A percentile compares a stretch with the other conserved stretches of the same genome.
Conservation (phyloP, 2,113 vertebrate genomes). For the Caranx ignobilis region DNA sequence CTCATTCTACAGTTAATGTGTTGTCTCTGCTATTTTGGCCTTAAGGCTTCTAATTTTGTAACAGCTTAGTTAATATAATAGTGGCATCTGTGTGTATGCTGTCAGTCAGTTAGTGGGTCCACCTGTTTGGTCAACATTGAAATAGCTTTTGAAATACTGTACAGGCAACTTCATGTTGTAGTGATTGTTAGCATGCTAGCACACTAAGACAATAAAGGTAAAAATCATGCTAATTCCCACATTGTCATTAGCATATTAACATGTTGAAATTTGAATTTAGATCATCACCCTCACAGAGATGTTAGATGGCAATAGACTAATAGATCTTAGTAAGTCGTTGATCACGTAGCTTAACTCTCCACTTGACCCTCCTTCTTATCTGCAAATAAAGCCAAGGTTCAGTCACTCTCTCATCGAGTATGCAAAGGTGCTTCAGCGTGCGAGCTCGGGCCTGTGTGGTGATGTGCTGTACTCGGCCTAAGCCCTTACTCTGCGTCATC, state of each 20-base stretch:
- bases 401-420: constrained; percentile 26
- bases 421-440: constrained; percentile 35
- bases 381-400: constrained; percentile 39
- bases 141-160: neutral
- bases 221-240: neutral
- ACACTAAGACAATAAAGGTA: neutral
- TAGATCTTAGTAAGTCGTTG: neutral
- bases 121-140: neutral
- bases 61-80: neutral
- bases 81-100: neutral
- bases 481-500: constrained; percentile 64
- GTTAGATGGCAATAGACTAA: neutral
- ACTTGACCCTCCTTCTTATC: constrained; percentile 10
- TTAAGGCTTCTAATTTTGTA: neutral
- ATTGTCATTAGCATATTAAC: neutral
- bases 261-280: neutral
- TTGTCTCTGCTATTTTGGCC: neutral
- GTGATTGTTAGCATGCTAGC: neutral
- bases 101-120: neutral
- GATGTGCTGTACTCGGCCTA: constrained; percentile 44
- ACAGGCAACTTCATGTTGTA: neutral
- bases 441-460: constrained; percentile 29
- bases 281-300: neutral
- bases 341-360: neutral
- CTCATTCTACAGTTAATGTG: neutral